These are phyloP conservation scores for Drosophila simulans DNA, from an alignment of 1,140 invertebrate species.

Conservation along the genomic window DNA sequence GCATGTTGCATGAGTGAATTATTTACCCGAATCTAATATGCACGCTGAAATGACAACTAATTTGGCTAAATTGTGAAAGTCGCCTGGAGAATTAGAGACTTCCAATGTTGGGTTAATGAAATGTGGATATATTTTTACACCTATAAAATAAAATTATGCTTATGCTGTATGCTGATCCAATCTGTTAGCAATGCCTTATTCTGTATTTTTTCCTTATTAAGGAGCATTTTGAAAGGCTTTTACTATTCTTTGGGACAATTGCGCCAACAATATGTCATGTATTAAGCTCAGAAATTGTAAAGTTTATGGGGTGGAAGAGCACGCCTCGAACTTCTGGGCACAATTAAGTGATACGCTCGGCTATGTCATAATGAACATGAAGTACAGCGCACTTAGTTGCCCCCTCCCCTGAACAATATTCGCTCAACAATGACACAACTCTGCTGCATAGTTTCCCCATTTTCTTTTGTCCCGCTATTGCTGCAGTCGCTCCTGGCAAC, in stretches of 20 bases:
- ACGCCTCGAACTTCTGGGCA: slow-evolving; percentile 16
- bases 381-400: slow-evolving; percentile 40
- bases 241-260: background rate
- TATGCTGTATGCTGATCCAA: no score
- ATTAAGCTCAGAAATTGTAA: slow-evolving; percentile 16
- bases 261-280: background rate
- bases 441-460: slow-evolving; percentile 38
- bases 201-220: background rate
- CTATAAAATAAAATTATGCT: no score
- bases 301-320: slow-evolving; percentile 17
- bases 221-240: background rate
- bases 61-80: background rate
- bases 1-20: background rate
- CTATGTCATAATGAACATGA: slow-evolving; percentile 46
- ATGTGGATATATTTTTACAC: background rate
- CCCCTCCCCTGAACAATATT: slow-evolving; percentile 18
- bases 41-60: background rate
- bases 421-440: slow-evolving; percentile 45
- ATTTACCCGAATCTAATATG: background rate
- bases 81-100: background rate
- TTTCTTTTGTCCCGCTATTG: slow-evolving; percentile 26
- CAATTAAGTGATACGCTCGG: slow-evolving; percentile 41
- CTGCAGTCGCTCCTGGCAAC: slow-evolving; percentile 24
- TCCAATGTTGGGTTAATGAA: background rate
- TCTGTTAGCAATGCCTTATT: no score